Base-by-base conservation (phyloP, 2,888 invertebrate species). In the Gari tellinella region DNA sequence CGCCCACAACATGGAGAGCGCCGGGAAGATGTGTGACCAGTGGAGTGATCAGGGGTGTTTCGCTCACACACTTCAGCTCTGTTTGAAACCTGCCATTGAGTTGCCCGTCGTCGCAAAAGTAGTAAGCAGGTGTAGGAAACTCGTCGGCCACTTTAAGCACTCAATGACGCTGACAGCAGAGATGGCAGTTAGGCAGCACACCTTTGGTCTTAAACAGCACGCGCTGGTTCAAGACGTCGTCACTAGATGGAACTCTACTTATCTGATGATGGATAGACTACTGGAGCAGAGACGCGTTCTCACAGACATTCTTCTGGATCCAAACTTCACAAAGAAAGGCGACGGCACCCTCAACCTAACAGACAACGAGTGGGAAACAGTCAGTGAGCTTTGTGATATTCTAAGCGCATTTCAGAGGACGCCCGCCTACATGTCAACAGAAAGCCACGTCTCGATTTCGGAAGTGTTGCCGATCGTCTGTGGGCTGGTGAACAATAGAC, bases 111-210 rank as follows among this genome's bases (percentile, higher is more conserved):
- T 66, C 17, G 26, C 49, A 7, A 72, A 41, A 21, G 12, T 66
- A 2, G 25, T 56, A 10, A 15, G 43, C 12, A 31, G 52, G n/a
- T 55, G 49, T 15, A 23, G 72, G 5, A 72, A 72, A 21, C 40
- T 66, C 21, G 63, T 63, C 2, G 58, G 63, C 43, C 72, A 72
- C 52, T 67, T 72, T 25, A 68, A 64, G 21, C 60, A 68, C 31
- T 74, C 68, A 0, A 68, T 60, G 5, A 68, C 63, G 2, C 12
- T 63, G 3, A 63, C 57, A 2, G 66, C 67, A 7, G 62, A 61
- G 26, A 38, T 63, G 37, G n/a, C 52, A 21, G 56, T 49, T 37
- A 19, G 60, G 8, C 46, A 65, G 40, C n/a, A 60, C 43, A 12
- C 7, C 17, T 10, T 41, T 60, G n/a, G 25, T 48, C 17, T 55